Base-by-base conservation (phyloP, 2,113 vertebrate species). In the Parus major region DNA sequence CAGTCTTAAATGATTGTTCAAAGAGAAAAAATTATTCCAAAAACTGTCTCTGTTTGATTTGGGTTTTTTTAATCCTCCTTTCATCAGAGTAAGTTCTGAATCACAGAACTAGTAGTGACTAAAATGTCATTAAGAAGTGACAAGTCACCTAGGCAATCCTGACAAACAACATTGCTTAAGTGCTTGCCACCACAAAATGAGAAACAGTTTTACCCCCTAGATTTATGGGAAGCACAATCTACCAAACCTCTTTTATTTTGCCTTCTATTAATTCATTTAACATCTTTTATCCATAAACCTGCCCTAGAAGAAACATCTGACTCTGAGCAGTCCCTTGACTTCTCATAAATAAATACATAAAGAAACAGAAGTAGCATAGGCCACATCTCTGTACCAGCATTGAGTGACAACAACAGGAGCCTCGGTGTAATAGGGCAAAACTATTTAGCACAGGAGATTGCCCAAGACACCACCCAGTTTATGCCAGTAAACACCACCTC, bases 401-500 rank as follows among this genome's bases (percentile, higher is more conserved):
- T 91, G 78, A 92, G n/a, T 91, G 93, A 88, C 90, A 96, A 70
- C 59, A 85, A 41, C 84, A 92, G 53, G 35, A 89, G 83, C 5
- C 3, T 68, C 49, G 18, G 49, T 11, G 2, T 44, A 88, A 77
- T 2, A 53, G 50, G 82, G n/a, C 53, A 95, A 50, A 95, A 80
- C 53, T 93, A 79, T 85, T 90, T 55, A 83, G 90, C 63, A 77
- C 52, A 66, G 65, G 42, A 46, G 57, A 66, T 78, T 92, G 64
- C 69, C 59, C 69, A 95, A 77, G 56, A 23, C 61, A 60, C 23
- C 4, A 2, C 50, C 35, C 55, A 22, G 52, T 56, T 85, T 44
- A 47, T 29, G 59, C 21, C 4, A 6, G 49, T 65, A 88, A 93
- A 83, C 55, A 86, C 19, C 50, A 80, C 27, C 82, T 90, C 73